Conservation (phyloP, 2,888 invertebrate genomes). For the Horisme vitalbata region DNA sequence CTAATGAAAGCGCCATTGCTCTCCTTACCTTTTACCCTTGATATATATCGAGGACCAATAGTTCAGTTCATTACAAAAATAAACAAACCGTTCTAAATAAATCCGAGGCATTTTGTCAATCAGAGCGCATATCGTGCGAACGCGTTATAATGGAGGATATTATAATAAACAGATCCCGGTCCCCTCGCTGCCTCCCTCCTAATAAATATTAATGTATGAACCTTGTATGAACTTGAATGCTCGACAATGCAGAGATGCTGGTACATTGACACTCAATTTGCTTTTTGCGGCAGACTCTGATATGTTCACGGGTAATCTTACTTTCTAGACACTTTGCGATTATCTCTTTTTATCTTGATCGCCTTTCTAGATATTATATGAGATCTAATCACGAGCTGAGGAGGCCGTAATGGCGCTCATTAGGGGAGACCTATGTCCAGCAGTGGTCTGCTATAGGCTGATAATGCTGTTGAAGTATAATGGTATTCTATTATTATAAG, state of each 20-base stretch:
- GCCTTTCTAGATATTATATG: no score
- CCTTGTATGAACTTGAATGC: slow-evolving; percentile 78
- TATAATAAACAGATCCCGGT: slow-evolving; percentile 79
- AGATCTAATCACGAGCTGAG: no score
- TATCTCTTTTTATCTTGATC: slow-evolving; percentile 20
- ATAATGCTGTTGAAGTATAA: no score
- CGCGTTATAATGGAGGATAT: slow-evolving; percentile 80
- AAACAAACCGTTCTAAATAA: slow-evolving; percentile 8
- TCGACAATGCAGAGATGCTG: slow-evolving; percentile 72
- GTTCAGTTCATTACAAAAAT: no score
- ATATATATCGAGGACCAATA: no score
- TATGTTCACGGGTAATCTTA: slow-evolving; percentile 42
- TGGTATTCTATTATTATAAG: no score
- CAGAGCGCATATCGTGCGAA: slow-evolving; percentile 73
- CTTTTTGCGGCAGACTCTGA: slow-evolving; percentile 49
- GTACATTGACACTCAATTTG: slow-evolving; percentile 80
- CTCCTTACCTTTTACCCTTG: no score
- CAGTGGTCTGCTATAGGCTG: no score
- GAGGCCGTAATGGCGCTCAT: no score
- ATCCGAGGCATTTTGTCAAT: slow-evolving; percentile 56
- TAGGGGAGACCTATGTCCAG: no score
- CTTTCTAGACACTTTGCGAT: slow-evolving; percentile 24
- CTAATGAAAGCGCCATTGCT: no score
- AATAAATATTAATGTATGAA: slow-evolving; percentile 81
- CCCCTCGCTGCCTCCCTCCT: slow-evolving; percentile 69